Conservation (phyloP, 2,888 invertebrate genomes). For the Morinoia aosen region DNA sequence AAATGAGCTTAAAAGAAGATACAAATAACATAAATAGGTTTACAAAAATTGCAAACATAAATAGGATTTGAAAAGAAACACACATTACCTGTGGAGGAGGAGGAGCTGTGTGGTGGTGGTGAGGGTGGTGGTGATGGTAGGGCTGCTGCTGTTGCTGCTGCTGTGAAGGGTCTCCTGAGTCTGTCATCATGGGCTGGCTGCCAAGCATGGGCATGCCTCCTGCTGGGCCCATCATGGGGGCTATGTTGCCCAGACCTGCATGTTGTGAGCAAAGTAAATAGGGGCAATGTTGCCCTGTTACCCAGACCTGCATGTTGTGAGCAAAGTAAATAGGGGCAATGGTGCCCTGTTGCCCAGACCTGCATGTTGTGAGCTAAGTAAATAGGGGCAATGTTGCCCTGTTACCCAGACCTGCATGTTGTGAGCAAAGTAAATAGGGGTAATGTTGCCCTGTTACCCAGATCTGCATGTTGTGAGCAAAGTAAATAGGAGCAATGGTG, state of each 20-base stretch:
- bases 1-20: no score
- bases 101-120: constrained; percentile 42
- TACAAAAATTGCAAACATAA: not conserved
- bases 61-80: constrained; percentile 55
- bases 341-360: no score
- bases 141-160: constrained; percentile 64
- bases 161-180: not conserved
- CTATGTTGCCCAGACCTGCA: constrained; percentile 67
- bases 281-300: not conserved
- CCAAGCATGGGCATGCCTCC: constrained; percentile 67
- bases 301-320: no score
- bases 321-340: no score
- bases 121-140: constrained; percentile 60
- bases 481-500: no score
- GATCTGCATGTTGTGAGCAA: no score
- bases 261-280: not conserved
- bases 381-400: no score
- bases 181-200: constrained; percentile 25
- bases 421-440: no score
- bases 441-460: no score
- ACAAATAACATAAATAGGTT: no score
- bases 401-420: no score
- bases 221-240: constrained; percentile 67
- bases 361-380: no score
- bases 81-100: constrained; percentile 60